Conservation (phyloP, 2,888 invertebrate genomes). For the Rugalucina vietnamica region DNA sequence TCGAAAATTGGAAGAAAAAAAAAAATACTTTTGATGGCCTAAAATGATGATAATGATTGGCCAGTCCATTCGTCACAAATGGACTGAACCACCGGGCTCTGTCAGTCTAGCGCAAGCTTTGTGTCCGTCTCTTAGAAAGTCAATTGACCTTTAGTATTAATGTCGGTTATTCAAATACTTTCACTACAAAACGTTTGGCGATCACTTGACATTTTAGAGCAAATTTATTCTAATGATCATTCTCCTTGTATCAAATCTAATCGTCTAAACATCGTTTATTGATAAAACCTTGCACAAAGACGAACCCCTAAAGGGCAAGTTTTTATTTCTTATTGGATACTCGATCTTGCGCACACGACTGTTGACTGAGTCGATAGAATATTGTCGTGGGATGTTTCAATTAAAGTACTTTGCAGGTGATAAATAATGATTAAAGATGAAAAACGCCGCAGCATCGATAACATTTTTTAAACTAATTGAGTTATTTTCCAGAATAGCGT, state of each 20-base stretch:
- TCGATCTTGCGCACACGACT: conserved; percentile 14
- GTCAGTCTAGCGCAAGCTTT: not conserved
- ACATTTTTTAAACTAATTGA: not conserved
- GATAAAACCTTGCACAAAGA: not conserved
- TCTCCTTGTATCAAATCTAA: conserved; percentile 10
- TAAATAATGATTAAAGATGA: not conserved
- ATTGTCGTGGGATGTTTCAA: not conserved
- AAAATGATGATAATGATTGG: no score
- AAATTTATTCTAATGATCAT: conserved; percentile 14
- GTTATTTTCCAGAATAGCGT: no score
- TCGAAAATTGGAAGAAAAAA: no score
- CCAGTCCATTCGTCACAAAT: no score
- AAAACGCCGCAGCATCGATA: not conserved
- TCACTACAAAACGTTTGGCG: not conserved
- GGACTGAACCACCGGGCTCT: not conserved
- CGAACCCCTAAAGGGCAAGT: not conserved
- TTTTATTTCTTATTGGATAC: conserved; percentile 12
- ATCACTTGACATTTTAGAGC: conserved; percentile 14
- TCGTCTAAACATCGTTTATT: conserved; percentile 2
- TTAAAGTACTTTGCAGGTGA: not conserved
- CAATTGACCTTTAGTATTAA: conserved; percentile 14
- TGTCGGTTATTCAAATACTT: conserved; percentile 8
- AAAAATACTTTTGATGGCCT: no score
- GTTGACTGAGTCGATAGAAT: not conserved
- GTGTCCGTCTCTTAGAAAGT: not conserved